Evolutionary conservation across 2,797 vertebrate genomes (phyloP), one percentile per base, ranked within the genome.

Genomic region (Glossophaga mutica): DNA sequence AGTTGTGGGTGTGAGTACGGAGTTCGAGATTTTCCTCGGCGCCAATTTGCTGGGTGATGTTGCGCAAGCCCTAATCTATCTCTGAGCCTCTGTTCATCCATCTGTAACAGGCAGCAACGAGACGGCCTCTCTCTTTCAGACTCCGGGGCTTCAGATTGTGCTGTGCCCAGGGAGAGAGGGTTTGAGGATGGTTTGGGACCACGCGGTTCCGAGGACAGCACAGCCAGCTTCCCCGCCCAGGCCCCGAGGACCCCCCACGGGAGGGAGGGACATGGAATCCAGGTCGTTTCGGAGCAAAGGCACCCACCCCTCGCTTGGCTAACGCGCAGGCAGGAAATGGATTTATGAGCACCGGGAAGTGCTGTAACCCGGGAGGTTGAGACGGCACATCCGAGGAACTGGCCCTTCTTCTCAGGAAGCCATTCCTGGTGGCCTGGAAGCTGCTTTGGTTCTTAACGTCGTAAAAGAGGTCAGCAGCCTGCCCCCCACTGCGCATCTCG

Each of bases 401-500:
- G 68, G 34, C 94, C 67, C 46, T 92, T 16, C 79, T 96, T 34
- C 83, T 59, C 76, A 22, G 87, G 77, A 70, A 96, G 96, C 91
- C 87, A 9, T 94, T 87, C 39, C 57, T 5, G 5, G 79, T 84
- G 90, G 71, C 57, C 76, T 62, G 76, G 91, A 92, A 92, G 90
- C 24, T 37, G n/a, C 81, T 92, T 93, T 79, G 95, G 94, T 95
- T 96, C 97, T 81, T 93, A 94, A 94, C 87, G 97, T 96, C 94
- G 92, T 95, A 95, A 96, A 97, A 0, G 24, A 37, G 93, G 86
- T 74, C 52, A 73, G 97, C 73, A 86, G 96, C 91, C 83, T 16
- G 79, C 85, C 73, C 96, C 92, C 87, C 37, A 67, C 15, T 6
- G 81, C 79, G 91, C 97, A 97, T 97, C 97, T 92, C 95, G 62